phyloP scores from a whole-genome alignment of 2,113 vertebrate genomes.

The Garra rufa region DNA sequence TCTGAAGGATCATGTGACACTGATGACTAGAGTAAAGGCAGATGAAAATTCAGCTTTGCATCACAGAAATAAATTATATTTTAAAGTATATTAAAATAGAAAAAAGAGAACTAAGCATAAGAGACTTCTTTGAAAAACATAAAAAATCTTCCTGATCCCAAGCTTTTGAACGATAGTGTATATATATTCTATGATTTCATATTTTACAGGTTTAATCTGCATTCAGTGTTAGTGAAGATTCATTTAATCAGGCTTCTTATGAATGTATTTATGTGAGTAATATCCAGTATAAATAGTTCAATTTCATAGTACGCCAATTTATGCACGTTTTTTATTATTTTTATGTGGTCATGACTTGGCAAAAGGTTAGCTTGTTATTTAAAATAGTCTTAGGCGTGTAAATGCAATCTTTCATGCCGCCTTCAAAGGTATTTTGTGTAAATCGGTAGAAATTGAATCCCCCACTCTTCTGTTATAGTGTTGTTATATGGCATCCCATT shows the following conservation, averaged over 20 bases:
- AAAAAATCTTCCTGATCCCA: too few species aligned
- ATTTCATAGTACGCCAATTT: neutral
- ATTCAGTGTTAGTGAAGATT: neutral
- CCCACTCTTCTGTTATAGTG: neutral
- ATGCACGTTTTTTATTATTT: neutral
- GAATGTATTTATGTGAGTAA: neutral
- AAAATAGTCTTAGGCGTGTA: neutral
- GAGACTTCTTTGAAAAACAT: too few species aligned
- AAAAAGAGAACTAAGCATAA: too few species aligned
- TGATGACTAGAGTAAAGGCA: too few species aligned
- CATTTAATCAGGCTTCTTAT: neutral
- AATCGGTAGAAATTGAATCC: neutral
- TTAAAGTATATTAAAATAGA: too few species aligned
- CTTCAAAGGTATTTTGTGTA: neutral
- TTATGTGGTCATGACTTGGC: neutral
- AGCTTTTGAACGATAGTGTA: too few species aligned
- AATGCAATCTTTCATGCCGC: neutral
- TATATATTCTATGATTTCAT: too few species aligned
- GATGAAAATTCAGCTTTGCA: too few species aligned
- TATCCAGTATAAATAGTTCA: neutral
- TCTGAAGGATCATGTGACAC: too few species aligned
- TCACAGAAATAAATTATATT: too few species aligned
- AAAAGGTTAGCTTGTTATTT: neutral
- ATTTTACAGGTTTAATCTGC: too few species aligned
- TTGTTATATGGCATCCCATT: neutral